Percentiles rank a stretch among this genome's conserved stretches.
Evolutionary conservation across 2,888 invertebrate species (phyloP).

Genomic region (Drosophila histrio): DNA sequence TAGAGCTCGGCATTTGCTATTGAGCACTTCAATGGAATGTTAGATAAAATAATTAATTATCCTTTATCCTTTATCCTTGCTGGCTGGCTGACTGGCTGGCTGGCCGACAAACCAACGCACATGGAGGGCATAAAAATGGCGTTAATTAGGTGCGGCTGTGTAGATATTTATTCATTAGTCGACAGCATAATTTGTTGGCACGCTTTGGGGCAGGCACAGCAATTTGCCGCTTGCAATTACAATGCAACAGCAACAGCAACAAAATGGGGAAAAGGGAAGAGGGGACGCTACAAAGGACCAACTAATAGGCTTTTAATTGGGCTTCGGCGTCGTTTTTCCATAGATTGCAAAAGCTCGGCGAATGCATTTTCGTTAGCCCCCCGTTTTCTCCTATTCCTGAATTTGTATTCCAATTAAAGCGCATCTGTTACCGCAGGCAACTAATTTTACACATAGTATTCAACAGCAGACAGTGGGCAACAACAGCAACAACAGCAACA

Average conservation of each 20-base stretch:
- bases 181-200: constrained; percentile 54
- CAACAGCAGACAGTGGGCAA: constrained; percentile 25
- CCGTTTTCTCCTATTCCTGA: constrained; percentile 9
- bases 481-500: not conserved
- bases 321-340: constrained; percentile 19
- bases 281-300: constrained; percentile 23
- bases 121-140: constrained; percentile 31
- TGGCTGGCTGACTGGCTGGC: too few relatives aligned
- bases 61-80: constrained; percentile 5
- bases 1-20: not conserved
- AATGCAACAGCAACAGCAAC: constrained; percentile 35
- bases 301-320: constrained; percentile 73
- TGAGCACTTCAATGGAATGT: constrained; percentile 3
- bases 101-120: not conserved
- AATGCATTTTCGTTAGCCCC: constrained; percentile 3
- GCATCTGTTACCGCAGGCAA: constrained; percentile 63
- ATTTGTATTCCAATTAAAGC: constrained; percentile 67
- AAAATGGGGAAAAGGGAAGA: too few relatives aligned
- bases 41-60: constrained; percentile 36
- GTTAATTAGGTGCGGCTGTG: constrained; percentile 46
- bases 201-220: constrained; percentile 50
- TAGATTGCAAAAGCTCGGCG: not conserved
- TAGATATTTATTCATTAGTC: constrained; percentile 71
- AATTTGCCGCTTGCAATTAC: constrained; percentile 53
- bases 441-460: constrained; percentile 63